Conservation (phyloP, 2,888 invertebrate species). For the Ashinkailepas kermadecensis region DNA sequence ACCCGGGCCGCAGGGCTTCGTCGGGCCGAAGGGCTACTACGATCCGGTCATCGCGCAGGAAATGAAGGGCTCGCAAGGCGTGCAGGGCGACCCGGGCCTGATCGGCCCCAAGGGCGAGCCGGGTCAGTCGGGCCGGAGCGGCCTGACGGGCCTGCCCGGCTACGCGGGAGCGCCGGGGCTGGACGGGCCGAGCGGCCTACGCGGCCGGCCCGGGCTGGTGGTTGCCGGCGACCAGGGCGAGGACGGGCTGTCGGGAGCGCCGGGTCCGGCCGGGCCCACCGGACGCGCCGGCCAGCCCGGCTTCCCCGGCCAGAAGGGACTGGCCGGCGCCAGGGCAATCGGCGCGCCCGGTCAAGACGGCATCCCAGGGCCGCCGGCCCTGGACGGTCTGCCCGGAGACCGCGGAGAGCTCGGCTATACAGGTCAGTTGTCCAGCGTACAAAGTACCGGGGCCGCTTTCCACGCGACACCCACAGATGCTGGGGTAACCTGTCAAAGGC, state of each 20-base stretch:
- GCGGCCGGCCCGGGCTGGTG: constrained; percentile 32
- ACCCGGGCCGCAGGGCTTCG: constrained; percentile 32
- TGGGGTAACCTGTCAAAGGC: background rate
- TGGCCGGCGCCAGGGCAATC: background rate
- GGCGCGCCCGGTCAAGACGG: constrained; percentile 29
- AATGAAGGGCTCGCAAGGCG: constrained; percentile 21
- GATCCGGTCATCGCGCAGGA: constrained; percentile 25
- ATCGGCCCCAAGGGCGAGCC: background rate
- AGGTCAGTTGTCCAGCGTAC: background rate
- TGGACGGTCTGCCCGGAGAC: constrained; percentile 23
- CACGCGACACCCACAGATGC: background rate
- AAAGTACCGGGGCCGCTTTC: background rate
- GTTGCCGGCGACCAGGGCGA: background rate
- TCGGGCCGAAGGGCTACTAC: constrained; percentile 31
- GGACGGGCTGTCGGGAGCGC: constrained; percentile 2
- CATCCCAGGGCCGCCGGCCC: background rate
- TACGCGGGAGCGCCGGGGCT: constrained; percentile 30
- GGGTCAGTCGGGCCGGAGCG: background rate
- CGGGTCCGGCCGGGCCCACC: constrained; percentile 26
- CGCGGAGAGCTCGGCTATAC: constrained; percentile 32
- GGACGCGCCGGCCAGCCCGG: constrained; percentile 27
- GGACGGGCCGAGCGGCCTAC: constrained; percentile 30
- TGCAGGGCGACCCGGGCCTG: constrained; percentile 6
- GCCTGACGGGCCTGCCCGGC: background rate
- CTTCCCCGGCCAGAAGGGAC: constrained; percentile 24